These are phyloP conservation scores for Hydrotaea cyrtoneurina DNA, from an alignment of 2,888 invertebrate species.

Conservation along the genomic window DNA sequence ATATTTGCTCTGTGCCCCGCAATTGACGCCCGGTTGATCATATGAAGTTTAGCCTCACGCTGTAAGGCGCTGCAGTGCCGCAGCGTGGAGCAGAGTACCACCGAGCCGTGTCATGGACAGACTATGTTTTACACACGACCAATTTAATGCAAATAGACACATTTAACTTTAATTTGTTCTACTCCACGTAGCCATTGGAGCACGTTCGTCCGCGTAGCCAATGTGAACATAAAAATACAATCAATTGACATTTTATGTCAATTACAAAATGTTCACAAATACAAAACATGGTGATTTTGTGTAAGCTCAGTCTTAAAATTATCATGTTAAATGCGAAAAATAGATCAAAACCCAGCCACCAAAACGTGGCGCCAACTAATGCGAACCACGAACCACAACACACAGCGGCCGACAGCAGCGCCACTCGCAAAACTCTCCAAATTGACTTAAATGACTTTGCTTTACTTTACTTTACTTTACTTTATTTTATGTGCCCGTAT, in stretches of 20 bases:
- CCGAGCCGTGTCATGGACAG: background rate
- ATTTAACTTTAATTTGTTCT: constrained; percentile 62
- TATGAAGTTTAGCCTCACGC: background rate
- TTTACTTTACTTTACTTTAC: constrained; percentile 61
- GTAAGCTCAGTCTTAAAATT: constrained; percentile 47
- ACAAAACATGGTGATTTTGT: constrained; percentile 44
- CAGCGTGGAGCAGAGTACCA: background rate
- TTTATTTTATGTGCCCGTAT: constrained; percentile 53
- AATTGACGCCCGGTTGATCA: too few relatives aligned
- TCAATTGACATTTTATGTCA: constrained; percentile 67
- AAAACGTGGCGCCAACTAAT: constrained; percentile 54
- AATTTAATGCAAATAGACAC: constrained; percentile 60
- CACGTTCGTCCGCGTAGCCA: constrained; percentile 38
- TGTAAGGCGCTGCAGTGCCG: background rate
- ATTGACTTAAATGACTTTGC: constrained; percentile 65
- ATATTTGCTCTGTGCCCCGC: background rate
- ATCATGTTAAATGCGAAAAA: constrained; percentile 50
- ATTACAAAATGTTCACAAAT: constrained; percentile 64
- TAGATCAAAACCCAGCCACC: constrained; percentile 52
- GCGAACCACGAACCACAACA: background rate
- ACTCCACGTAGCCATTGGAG: constrained; percentile 39
- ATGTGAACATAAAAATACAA: constrained; percentile 54
- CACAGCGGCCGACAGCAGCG: constrained; percentile 14
- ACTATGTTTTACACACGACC: background rate
- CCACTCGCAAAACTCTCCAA: constrained; percentile 27